Evolutionary conservation across 2,888 invertebrate species (phyloP).

Genomic region (Thera britannica): DNA sequence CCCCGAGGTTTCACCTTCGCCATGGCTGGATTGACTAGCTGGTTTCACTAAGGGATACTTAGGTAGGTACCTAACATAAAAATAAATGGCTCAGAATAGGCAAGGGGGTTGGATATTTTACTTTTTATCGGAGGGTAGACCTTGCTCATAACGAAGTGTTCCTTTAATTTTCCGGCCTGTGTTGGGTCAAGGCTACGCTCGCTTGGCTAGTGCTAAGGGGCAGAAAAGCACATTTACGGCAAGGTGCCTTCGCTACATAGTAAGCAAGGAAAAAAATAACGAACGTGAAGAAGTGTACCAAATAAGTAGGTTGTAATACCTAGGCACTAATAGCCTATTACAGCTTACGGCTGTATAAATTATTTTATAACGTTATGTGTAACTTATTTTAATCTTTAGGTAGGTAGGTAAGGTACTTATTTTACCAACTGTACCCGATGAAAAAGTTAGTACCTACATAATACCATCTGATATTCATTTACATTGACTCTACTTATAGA

Average conservation of each 20-base stretch:
- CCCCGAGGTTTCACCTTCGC: no score
- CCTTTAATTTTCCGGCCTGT: slow-evolving; percentile 29
- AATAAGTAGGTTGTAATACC: not conserved
- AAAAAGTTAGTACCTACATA: no score
- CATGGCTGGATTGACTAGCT: no score
- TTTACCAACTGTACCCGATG: not conserved
- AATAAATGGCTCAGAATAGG: not conserved
- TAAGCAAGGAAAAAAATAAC: not conserved
- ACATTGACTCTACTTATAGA: not conserved
- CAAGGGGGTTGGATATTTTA: slow-evolving; percentile 4
- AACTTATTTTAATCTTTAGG: not conserved
- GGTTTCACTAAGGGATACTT: no score
- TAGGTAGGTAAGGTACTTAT: not conserved
- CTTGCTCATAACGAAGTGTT: slow-evolving; percentile 18
- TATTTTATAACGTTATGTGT: not conserved
- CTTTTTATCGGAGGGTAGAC: slow-evolving; percentile 1
- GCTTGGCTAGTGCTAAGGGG: slow-evolving; percentile 5
- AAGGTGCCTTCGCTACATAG: not conserved
- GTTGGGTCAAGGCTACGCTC: slow-evolving; percentile 23
- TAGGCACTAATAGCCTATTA: not conserved
- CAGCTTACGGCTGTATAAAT: not conserved
- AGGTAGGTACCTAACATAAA: not conserved
- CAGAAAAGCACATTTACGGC: not conserved
- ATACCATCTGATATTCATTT: not conserved
- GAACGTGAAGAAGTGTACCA: not conserved